These are phyloP conservation scores for Oceanites oceanicus DNA, from an alignment of 2,113 vertebrate species.

Conservation along the genomic window DNA sequence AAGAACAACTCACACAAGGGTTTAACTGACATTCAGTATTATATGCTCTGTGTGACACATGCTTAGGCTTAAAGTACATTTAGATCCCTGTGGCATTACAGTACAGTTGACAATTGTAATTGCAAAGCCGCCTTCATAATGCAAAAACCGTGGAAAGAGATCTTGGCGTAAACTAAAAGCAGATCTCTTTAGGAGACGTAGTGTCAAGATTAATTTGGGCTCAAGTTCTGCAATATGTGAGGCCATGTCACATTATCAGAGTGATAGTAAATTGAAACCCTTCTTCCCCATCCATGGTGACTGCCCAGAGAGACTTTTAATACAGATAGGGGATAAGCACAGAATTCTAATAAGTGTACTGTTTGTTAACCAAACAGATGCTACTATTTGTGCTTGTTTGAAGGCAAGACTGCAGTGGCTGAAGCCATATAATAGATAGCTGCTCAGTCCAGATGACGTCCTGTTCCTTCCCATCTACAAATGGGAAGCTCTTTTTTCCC, in stretches of 20 bases:
- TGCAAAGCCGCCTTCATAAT: not conserved
- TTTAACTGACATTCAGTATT: not conserved
- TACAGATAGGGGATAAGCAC: not conserved
- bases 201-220: not conserved
- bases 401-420: not conserved
- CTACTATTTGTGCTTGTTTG: not conserved
- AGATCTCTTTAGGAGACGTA: not conserved
- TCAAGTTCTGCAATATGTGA: not conserved
- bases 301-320: not conserved
- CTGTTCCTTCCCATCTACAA: not conserved
- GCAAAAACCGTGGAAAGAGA: not conserved
- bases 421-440: not conserved
- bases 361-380: not conserved
- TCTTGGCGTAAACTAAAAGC: not conserved
- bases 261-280: not conserved
- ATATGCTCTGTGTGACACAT: slow-evolving; percentile 12
- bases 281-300: not conserved
- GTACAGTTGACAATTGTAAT: not conserved
- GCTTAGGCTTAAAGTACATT: not conserved
- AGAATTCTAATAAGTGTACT: not conserved
- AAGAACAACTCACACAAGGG: not conserved
- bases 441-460: not conserved
- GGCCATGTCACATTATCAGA: not conserved
- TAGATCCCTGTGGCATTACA: not conserved
- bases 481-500: not conserved